These are phyloP conservation scores for Coptodon rendalli DNA, from an alignment of 2,113 vertebrate species.

Conservation along the genomic window DNA sequence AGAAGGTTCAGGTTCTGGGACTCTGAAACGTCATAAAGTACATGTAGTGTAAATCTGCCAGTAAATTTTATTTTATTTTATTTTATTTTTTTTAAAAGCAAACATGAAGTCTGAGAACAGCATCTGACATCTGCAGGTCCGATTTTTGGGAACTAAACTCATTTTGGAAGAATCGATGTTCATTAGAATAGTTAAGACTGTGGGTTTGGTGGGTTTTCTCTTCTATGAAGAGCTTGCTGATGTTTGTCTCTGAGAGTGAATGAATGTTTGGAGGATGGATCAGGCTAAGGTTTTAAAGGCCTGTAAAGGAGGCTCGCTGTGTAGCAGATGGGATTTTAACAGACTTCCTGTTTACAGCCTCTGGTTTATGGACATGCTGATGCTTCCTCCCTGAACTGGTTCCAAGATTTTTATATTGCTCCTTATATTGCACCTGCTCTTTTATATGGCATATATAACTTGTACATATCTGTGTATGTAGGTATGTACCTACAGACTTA, in stretches of 20 bases:
- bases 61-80: no score
- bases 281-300: background rate
- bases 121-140: background rate
- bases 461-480: accelerated
- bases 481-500: background rate
- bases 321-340: accelerated
- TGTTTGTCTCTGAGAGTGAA: background rate
- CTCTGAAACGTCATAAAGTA: background rate
- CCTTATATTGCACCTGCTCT: background rate
- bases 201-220: background rate
- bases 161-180: background rate
- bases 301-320: background rate
- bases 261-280: background rate
- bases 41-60: background rate
- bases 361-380: background rate
- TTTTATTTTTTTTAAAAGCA: no score
- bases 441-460: background rate
- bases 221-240: background rate
- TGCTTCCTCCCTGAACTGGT: background rate
- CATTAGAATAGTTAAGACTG: background rate
- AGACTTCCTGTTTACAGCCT: background rate
- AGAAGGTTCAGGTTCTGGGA: background rate
- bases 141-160: background rate
- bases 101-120: background rate
- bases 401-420: background rate